A percentile compares a stretch with the other conserved stretches of the same genome.
phyloP scores from a whole-genome alignment of 2,888 invertebrate genomes.

The Branchipolynoe longqiensis region DNA sequence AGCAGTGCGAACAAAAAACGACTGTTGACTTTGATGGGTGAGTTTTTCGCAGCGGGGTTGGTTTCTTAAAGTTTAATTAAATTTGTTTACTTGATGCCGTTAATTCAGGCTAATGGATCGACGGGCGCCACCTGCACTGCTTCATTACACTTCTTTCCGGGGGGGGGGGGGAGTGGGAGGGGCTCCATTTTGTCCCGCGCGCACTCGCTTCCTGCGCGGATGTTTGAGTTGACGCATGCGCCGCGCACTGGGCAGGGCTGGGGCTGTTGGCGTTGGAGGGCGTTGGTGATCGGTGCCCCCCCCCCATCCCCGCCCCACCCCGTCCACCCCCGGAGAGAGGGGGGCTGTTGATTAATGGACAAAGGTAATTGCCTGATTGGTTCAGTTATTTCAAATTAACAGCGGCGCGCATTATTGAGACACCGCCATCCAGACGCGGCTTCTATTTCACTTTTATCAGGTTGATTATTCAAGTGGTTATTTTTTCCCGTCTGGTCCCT shows the following conservation, averaged over 20 bases:
- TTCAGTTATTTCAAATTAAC: neutral
- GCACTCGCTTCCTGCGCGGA: constrained; percentile 34
- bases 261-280: neutral
- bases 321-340: neutral
- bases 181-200: constrained; percentile 35
- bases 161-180: too few species aligned
- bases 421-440: too few species aligned
- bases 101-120: constrained; percentile 54
- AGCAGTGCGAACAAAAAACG: constrained; percentile 29
- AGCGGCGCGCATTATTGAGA: too few species aligned
- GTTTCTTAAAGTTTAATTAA: constrained; percentile 56
- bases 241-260: neutral
- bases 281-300: constrained; percentile 4
- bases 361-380: neutral
- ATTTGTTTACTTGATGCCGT: constrained; percentile 52
- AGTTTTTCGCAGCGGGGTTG: constrained; percentile 30
- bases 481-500: too few species aligned
- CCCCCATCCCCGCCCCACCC: too few species aligned
- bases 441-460: too few species aligned
- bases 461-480: too few species aligned
- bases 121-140: constrained; percentile 3
- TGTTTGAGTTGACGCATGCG: constrained; percentile 40
- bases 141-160: constrained; percentile 38
- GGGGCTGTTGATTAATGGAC: constrained; percentile 22
- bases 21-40: constrained; percentile 56